Conservation (phyloP, 1,140 invertebrate species). For the Lethrus apterus region DNA sequence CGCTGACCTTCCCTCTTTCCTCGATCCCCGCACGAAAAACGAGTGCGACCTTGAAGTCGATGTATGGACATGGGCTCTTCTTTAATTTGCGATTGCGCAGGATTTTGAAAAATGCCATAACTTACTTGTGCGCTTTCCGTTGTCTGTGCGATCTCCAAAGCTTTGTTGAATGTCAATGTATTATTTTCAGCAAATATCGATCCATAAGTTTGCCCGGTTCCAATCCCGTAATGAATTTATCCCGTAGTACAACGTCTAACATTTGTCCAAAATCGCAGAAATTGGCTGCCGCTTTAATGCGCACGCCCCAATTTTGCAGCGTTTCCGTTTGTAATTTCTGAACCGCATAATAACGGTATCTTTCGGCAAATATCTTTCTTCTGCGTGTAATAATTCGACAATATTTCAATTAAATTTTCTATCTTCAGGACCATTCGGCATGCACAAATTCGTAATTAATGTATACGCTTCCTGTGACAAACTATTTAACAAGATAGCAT, state of each 20-base stretch:
- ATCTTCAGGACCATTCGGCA: neutral
- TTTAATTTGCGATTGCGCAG: neutral
- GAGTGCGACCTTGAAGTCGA: neutral
- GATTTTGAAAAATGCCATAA: neutral
- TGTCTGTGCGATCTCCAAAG: neutral
- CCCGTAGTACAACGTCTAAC: neutral
- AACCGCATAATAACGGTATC: neutral
- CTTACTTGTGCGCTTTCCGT: neutral
- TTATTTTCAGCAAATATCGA: too few relatives aligned
- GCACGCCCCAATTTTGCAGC: neutral
- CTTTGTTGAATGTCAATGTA: neutral
- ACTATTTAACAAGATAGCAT: neutral
- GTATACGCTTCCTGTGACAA: neutral
- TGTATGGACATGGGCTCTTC: neutral
- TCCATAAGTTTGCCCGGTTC: neutral
- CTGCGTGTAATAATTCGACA: neutral
- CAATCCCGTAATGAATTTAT: constrained; percentile 12
- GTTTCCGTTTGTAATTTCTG: neutral
- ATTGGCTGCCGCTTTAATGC: neutral
- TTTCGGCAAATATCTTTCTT: neutral
- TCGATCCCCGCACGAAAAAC: neutral
- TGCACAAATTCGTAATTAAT: neutral
- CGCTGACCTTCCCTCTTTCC: neutral
- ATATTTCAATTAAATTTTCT: neutral
- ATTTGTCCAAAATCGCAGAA: constrained; percentile 1